phyloP scores from a whole-genome alignment of 2,888 invertebrate genomes.

The Perizoma affinitatum region DNA sequence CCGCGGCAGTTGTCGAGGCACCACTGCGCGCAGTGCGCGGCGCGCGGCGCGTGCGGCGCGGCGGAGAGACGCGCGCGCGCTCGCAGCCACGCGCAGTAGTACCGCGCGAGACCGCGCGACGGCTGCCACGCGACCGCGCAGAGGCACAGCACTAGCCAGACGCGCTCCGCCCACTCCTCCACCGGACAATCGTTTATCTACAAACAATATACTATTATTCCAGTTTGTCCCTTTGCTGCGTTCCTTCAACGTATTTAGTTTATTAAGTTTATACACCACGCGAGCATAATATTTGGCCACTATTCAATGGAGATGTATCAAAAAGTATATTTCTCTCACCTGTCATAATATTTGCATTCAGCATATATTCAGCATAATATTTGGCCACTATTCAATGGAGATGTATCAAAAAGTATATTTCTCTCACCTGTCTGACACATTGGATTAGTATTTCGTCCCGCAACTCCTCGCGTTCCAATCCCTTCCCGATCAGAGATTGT shows the following conservation, averaged over 20 bases:
- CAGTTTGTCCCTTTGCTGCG: too few species aligned
- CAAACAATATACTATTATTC: background rate
- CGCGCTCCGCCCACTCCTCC: slow-evolving; percentile 91
- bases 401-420: background rate
- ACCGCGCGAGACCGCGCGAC: slow-evolving; percentile 91
- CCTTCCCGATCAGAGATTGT: slow-evolving; percentile 93
- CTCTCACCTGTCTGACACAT: slow-evolving; percentile 89
- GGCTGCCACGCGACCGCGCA: slow-evolving; percentile 97
- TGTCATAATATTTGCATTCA: too few species aligned
- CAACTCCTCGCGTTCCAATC: slow-evolving; percentile 95
- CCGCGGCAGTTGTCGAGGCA: slow-evolving; percentile 96
- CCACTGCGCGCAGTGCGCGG: slow-evolving; percentile 95
- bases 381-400: too few species aligned
- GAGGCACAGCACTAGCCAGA: slow-evolving; percentile 95
- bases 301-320: too few species aligned
- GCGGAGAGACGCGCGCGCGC: slow-evolving; percentile 54
- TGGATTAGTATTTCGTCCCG: slow-evolving; percentile 96
- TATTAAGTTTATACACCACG: too few species aligned
- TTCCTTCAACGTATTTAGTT: too few species aligned
- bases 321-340: slow-evolving; percentile 52
- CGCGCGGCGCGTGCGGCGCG: slow-evolving; percentile 47
- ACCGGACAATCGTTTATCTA: slow-evolving; percentile 93
- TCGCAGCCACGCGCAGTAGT: slow-evolving; percentile 85
- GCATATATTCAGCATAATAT: too few species aligned
- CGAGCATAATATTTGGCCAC: too few species aligned